Evolutionary conservation across 1,140 invertebrate genomes (phyloP).

Genomic region (Temnothorax longispinosus): DNA sequence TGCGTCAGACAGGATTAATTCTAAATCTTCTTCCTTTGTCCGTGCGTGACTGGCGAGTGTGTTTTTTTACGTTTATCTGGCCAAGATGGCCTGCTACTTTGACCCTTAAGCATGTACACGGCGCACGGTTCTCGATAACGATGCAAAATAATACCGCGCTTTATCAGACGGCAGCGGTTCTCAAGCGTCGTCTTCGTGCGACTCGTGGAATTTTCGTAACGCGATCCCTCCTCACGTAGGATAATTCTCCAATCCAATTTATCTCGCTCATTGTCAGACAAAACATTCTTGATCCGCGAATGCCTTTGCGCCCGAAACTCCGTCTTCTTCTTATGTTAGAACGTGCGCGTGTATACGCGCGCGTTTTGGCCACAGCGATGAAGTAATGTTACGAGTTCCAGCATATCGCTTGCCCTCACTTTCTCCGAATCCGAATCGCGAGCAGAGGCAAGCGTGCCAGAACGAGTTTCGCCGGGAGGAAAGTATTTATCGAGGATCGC

Average conservation of each 20-base stretch:
- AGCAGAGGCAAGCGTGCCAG: not conserved
- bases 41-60: slow-evolving; percentile 1
- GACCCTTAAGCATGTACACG: slow-evolving; percentile 66
- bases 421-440: slow-evolving; percentile 47
- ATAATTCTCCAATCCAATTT: not conserved
- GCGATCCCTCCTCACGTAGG: not conserved
- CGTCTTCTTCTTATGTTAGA: not conserved
- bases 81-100: slow-evolving; percentile 71
- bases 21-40: slow-evolving; percentile 39
- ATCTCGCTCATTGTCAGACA: no score
- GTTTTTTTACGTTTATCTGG: slow-evolving; percentile 69
- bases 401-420: not conserved
- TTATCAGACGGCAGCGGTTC: slow-evolving; percentile 63
- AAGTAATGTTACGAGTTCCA: slow-evolving; percentile 10
- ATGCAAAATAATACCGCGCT: slow-evolving; percentile 73
- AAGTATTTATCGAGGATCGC: slow-evolving; percentile 6
- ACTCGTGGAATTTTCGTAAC: not conserved
- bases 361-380: not conserved
- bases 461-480: slow-evolving; percentile 12
- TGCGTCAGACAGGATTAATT: slow-evolving; percentile 7
- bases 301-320: not conserved
- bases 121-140: slow-evolving; percentile 57
- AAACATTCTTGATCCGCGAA: not conserved
- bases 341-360: not conserved
- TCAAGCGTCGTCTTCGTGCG: slow-evolving; percentile 25